Evolutionary conservation across 2,888 invertebrate species (phyloP).

Genomic region (Napeogenes sylphis): DNA sequence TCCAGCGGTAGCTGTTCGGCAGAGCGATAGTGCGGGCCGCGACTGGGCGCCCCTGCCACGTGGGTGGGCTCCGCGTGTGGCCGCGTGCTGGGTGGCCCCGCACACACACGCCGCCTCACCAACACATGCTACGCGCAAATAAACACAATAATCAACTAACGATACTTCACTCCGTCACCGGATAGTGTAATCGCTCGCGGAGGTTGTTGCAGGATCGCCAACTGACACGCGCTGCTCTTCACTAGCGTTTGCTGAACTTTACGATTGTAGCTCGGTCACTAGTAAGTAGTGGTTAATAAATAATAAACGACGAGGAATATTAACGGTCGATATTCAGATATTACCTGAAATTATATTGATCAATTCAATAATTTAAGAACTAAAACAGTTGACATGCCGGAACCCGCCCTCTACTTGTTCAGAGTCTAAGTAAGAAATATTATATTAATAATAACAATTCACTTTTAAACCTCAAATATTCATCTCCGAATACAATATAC

Average conservation of each 20-base stretch:
- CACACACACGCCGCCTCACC: conserved; percentile 54
- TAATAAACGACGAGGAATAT: too few relatives aligned
- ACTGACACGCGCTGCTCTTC: conserved; percentile 56
- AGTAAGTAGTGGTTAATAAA: too few relatives aligned
- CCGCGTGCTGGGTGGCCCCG: conserved; percentile 75
- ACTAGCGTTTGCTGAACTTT: conserved; percentile 19
- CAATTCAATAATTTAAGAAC: too few relatives aligned
- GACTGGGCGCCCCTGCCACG: conserved; percentile 66
- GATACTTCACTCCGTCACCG: conserved; percentile 76
- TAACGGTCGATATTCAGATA: too few relatives aligned
- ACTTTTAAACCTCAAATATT: too few relatives aligned
- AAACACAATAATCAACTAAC: conserved; percentile 77
- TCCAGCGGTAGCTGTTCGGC: conserved; percentile 44
- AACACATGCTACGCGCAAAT: conserved; percentile 69
- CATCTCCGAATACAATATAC: too few relatives aligned
- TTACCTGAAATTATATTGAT: too few relatives aligned
- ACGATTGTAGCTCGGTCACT: not conserved
- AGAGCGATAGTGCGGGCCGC: conserved; percentile 54
- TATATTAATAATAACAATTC: too few relatives aligned
- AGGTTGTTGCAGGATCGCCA: conserved; percentile 54
- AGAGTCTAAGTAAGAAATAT: too few relatives aligned
- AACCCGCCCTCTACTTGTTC: too few relatives aligned
- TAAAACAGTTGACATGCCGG: too few relatives aligned
- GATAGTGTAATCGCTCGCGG: conserved; percentile 70
- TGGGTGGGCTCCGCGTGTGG: conserved; percentile 76